Evolutionary conservation across 1,140 invertebrate genomes (phyloP), one percentile per base, ranked within the genome.

Genomic region (Euura saliciscinereae): DNA sequence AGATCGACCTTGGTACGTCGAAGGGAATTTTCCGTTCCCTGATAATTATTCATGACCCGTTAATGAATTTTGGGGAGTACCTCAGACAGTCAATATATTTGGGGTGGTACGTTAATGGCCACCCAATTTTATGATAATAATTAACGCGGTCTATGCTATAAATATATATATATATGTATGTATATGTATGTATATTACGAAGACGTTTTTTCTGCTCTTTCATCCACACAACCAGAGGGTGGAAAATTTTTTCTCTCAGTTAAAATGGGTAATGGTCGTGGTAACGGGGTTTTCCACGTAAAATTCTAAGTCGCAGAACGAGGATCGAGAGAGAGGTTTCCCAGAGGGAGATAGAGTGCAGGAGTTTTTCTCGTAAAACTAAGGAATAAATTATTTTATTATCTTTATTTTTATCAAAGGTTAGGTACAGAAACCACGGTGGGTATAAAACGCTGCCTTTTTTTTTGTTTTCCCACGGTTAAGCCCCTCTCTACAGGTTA

Each of bases 31-130:
- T 6, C 51, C 13, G 3, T 28, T 28, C 6, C 8, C 51, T n/a
- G 10, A 59, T 59, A 59, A 59, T 59, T 59, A 59, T 59, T 59
- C 51, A 59, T 59, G 51, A 59, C 51, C 51, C 51, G 13, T 11
- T 59, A 59, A 59, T 59, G 51, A 59, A 59, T 59, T 59, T 28
- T 59, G 8, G 8, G 8, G 13, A 8, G 51, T 59, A 59, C 13
- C 5, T 59, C 13, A 8, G 51, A 59, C 51, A 59, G 51, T 59
- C 51, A 59, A 59, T 59, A 59, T n/a, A 59, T 59, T n/a, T 8
- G 51, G 8, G 51, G 51, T 8, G 8, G 51, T 8, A 59, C 13
- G 13, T 59, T 59, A 59, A 59, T 59, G 51, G 51, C 51, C 13
- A n/a, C 51, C 51, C 51, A 11, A 59, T 11, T n/a, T 59, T 6